phyloP scores from a whole-genome alignment of 2,113 vertebrate genomes.

The Lathamus discolor region DNA sequence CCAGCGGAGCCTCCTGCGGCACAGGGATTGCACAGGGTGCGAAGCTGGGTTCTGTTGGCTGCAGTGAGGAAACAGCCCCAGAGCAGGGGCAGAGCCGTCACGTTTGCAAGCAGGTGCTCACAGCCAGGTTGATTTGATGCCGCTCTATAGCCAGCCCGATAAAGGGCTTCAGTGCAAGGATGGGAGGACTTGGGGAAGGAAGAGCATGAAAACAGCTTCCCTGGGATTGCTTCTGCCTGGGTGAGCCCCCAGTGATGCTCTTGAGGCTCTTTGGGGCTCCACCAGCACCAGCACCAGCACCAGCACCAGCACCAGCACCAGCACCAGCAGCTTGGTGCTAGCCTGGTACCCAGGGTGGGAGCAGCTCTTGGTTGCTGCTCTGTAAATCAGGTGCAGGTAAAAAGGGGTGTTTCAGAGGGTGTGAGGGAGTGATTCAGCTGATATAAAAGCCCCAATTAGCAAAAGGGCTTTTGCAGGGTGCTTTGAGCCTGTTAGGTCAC shows the following conservation, averaged over 20 bases:
- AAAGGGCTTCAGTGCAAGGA: background rate
- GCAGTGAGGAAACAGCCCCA: background rate
- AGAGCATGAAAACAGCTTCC: background rate
- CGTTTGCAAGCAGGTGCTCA: background rate
- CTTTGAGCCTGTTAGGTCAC: background rate
- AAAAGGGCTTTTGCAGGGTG: background rate
- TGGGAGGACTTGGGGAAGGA: background rate
- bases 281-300: background rate
- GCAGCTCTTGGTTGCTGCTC: background rate
- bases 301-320: accelerated
- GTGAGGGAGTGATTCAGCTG: background rate
- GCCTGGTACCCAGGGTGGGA: no score
- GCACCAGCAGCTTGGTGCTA: background rate
- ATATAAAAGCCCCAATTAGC: background rate
- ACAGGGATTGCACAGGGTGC: background rate
- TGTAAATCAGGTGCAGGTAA: background rate
- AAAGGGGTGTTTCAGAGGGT: background rate
- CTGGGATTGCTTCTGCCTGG: background rate
- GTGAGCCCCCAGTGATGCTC: accelerated
- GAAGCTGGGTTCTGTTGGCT: background rate
- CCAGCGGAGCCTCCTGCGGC: background rate
- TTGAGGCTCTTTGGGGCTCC: no score
- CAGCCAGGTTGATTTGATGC: background rate
- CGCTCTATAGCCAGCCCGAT: background rate
- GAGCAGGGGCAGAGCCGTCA: background rate